These are phyloP conservation scores for Trilocha varians DNA, from an alignment of 2,888 invertebrate species.

Conservation along the genomic window DNA sequence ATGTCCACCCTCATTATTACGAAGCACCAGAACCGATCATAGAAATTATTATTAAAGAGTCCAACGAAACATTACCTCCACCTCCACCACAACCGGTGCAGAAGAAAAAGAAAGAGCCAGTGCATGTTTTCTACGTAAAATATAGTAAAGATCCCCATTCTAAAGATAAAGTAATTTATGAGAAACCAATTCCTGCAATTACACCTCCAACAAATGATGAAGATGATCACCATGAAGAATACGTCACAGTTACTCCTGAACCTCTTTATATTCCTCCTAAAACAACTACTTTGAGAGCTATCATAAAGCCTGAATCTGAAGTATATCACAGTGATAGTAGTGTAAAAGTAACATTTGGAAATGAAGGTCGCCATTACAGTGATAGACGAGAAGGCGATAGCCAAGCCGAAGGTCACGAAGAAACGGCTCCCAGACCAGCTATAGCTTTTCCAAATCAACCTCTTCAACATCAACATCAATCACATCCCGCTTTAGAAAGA, in stretches of 20 bases:
- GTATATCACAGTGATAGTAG: conserved; percentile 86
- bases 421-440: conserved; percentile 77
- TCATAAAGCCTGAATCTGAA: conserved; percentile 91
- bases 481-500: conserved; percentile 36
- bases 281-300: conserved; percentile 85
- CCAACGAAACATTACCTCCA: conserved; percentile 84
- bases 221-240: conserved; percentile 70
- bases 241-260: conserved; percentile 70
- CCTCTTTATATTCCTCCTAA: conserved; percentile 70
- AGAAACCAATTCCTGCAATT: conserved; percentile 85
- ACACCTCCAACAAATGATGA: conserved; percentile 80
- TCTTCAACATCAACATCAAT: conserved; percentile 30
- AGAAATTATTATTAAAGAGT: conserved; percentile 93
- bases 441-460: conserved; percentile 67
- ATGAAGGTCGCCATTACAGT: conserved; percentile 68
- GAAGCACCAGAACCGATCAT: conserved; percentile 92
- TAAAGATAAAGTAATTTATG: conserved; percentile 83
- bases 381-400: conserved; percentile 44
- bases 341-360: conserved; percentile 87
- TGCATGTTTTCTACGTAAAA: conserved; percentile 92
- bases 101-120: conserved; percentile 82
- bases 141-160: conserved; percentile 88
- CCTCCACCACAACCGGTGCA: conserved; percentile 69
- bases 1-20: conserved; percentile 69
- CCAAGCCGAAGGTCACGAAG: conserved; percentile 65